Conservation (phyloP, 2,797 vertebrate genomes). For the Carduelis carduelis region DNA sequence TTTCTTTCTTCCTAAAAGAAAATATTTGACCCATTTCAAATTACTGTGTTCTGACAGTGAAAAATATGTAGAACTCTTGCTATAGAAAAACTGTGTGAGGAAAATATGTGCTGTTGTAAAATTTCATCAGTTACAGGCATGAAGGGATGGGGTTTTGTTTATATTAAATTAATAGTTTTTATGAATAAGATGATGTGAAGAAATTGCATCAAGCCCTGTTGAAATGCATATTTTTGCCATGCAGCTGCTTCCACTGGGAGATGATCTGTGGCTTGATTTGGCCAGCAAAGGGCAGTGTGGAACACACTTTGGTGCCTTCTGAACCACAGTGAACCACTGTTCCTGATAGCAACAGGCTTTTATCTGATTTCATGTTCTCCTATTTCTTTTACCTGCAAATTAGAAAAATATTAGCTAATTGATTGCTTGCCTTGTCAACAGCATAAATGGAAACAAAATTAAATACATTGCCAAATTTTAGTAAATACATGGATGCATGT, state of each 20-base stretch:
- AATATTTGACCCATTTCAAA: not conserved
- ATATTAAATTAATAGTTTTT: not conserved
- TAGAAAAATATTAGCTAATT: not conserved
- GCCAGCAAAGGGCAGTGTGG: constrained; percentile 18
- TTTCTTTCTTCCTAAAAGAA: not conserved
- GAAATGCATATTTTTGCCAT: not conserved
- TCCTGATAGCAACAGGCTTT: not conserved
- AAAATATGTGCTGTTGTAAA: not conserved
- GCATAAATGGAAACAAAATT: not conserved
- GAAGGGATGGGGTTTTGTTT: not conserved
- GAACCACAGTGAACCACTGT: not conserved
- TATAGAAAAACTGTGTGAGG: not conserved
- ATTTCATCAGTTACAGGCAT: not conserved
- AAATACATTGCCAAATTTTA: not conserved
- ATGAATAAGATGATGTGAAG: not conserved
- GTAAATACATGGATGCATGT: not conserved
- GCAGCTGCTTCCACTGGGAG: not conserved
- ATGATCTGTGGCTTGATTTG: not conserved
- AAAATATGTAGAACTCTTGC: not conserved
- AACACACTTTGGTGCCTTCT: not conserved
- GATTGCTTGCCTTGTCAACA: not conserved
- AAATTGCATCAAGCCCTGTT: not conserved
- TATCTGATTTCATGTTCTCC: not conserved
- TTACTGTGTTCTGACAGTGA: not conserved
- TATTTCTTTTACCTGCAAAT: not conserved